phyloP scores from a whole-genome alignment of 2,888 invertebrate genomes.

The Cantharis lateralis region DNA sequence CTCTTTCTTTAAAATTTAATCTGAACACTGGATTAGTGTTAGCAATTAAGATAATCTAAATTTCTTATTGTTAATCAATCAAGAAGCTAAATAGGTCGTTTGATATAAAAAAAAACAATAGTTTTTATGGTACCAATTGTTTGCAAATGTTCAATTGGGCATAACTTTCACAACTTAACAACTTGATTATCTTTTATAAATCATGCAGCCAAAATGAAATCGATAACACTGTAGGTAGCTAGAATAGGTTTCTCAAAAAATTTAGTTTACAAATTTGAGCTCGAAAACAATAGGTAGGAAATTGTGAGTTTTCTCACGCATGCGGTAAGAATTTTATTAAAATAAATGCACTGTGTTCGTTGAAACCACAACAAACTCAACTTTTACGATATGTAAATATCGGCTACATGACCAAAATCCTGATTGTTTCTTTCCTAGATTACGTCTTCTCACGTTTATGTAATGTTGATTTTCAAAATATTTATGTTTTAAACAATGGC shows the following conservation, averaged over 20 bases:
- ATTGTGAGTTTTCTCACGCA: background rate
- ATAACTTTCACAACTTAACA: background rate
- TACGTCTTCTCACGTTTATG: background rate
- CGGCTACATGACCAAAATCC: background rate
- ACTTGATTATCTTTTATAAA: background rate
- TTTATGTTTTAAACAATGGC: background rate
- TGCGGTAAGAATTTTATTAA: background rate
- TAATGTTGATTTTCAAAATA: background rate
- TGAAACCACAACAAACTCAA: background rate
- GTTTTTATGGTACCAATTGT: background rate
- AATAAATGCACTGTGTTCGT: background rate
- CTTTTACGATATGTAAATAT: background rate
- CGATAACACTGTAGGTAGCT: background rate
- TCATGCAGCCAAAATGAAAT: background rate
- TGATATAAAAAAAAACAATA: background rate
- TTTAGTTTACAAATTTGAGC: background rate
- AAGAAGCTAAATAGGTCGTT: background rate
- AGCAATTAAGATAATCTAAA: background rate
- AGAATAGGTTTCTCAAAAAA: background rate
- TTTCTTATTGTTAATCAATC: background rate
- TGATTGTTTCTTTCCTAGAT: background rate
- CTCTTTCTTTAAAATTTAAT: background rate
- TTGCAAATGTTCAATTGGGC: background rate
- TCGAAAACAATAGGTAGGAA: background rate
- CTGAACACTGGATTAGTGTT: background rate